Evolutionary conservation across 2,888 invertebrate genomes (phyloP).

Genomic region (Monochamus alternatus): DNA sequence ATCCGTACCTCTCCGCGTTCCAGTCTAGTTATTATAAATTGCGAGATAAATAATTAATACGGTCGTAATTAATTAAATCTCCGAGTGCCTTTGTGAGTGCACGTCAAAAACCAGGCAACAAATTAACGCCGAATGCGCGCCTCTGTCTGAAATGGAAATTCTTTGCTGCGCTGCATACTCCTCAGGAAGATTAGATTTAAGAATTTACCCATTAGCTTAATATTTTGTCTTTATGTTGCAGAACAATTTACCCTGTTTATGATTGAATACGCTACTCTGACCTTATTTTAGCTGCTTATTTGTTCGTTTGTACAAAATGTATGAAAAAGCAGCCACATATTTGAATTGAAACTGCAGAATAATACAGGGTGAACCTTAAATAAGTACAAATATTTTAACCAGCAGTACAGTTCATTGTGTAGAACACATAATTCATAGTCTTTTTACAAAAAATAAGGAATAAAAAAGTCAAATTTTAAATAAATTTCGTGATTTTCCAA

Average conservation of each 20-base stretch:
- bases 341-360: no score
- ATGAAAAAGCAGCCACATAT: no score
- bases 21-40: background rate
- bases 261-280: background rate
- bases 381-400: no score
- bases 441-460: no score
- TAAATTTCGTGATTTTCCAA: no score
- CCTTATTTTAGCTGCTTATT: background rate
- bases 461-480: no score
- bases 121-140: background rate
- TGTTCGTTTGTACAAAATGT: no score
- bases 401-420: no score
- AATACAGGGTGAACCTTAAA: no score
- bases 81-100: slow-evolving; percentile 4
- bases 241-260: background rate
- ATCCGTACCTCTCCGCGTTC: no score
- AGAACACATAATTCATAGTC: no score
- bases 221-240: slow-evolving; percentile 4
- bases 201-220: slow-evolving; percentile 4
- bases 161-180: slow-evolving; percentile 3
- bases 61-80: background rate
- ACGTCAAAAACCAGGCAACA: background rate
- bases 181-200: slow-evolving; percentile 4
- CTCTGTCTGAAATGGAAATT: slow-evolving; percentile 1
- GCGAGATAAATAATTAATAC: slow-evolving; percentile 1